Evolutionary conservation across 2,113 vertebrate genomes (phyloP).

Genomic region (Pluvialis apricaria): DNA sequence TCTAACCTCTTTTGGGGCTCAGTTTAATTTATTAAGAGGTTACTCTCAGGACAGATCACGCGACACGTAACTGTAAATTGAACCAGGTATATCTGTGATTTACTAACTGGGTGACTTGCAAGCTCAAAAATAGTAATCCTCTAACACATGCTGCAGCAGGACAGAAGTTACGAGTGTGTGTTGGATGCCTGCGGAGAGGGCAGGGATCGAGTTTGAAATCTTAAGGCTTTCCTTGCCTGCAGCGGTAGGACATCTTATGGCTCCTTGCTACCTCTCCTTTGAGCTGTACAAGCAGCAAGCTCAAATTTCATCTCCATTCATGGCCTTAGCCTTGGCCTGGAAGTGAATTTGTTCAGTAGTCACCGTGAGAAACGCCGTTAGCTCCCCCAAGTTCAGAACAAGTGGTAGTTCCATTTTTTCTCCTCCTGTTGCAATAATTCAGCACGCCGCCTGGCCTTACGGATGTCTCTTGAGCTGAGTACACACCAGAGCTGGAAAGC

Average conservation of each 20-base stretch:
- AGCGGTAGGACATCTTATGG: neutral
- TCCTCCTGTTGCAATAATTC: neutral
- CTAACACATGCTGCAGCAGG: accelerated
- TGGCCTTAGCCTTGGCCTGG: neutral
- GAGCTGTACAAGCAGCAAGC: neutral
- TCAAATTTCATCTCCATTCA: neutral
- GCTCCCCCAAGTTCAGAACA: neutral
- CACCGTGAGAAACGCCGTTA: neutral
- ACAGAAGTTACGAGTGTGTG: accelerated
- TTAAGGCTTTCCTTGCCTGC: neutral
- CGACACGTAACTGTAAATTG: slow-evolving; percentile 1
- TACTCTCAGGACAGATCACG: slow-evolving; percentile 37
- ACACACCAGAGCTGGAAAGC: neutral
- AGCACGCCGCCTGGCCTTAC: accelerated
- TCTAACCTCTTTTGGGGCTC: slow-evolving; percentile 49
- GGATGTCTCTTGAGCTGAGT: neutral
- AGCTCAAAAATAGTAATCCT: neutral
- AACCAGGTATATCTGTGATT: slow-evolving; percentile 19
- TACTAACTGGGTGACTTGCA: neutral
- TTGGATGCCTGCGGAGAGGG: neutral
- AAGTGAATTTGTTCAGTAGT: neutral
- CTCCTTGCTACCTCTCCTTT: neutral
- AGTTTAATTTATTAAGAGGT: slow-evolving; percentile 49
- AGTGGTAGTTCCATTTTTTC: neutral
- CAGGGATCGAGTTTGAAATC: accelerated